Evolutionary conservation across 1,140 invertebrate genomes (phyloP).

Genomic region (Aphaenogaster ashmeadi): DNA sequence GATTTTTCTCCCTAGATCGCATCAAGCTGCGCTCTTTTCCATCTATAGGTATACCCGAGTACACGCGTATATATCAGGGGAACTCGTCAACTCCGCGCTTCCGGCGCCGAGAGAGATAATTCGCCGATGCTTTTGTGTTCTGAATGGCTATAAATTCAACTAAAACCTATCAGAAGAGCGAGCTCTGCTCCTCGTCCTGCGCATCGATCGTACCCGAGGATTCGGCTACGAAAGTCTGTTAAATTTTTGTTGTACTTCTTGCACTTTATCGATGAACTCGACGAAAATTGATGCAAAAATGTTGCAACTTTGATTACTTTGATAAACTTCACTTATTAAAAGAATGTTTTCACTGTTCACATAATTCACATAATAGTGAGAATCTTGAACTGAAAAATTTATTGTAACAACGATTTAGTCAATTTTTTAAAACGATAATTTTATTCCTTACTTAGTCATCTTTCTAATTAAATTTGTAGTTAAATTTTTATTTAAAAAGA

Average conservation of each 20-base stretch:
- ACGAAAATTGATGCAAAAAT: not conserved
- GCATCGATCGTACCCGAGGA: slow-evolving; percentile 36
- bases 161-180: slow-evolving; percentile 60
- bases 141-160: slow-evolving; percentile 71
- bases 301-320: not conserved
- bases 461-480: not conserved
- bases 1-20: slow-evolving; percentile 37
- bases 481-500: not conserved
- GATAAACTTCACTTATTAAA: not conserved
- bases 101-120: slow-evolving; percentile 66
- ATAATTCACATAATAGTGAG: not conserved
- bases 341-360: not conserved
- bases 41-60: not conserved
- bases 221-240: not conserved
- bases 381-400: not conserved
- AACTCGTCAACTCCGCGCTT: slow-evolving; percentile 2
- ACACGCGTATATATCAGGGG: slow-evolving; percentile 8
- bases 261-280: not conserved
- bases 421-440: not conserved
- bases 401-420: not conserved
- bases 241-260: slow-evolving; percentile 25
- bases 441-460: not conserved
- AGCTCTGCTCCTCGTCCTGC: not conserved
- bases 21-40: slow-evolving; percentile 20
- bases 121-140: slow-evolving; percentile 70